phyloP scores from a whole-genome alignment of 2,888 invertebrate species.

The Phaedon cochleariae region DNA sequence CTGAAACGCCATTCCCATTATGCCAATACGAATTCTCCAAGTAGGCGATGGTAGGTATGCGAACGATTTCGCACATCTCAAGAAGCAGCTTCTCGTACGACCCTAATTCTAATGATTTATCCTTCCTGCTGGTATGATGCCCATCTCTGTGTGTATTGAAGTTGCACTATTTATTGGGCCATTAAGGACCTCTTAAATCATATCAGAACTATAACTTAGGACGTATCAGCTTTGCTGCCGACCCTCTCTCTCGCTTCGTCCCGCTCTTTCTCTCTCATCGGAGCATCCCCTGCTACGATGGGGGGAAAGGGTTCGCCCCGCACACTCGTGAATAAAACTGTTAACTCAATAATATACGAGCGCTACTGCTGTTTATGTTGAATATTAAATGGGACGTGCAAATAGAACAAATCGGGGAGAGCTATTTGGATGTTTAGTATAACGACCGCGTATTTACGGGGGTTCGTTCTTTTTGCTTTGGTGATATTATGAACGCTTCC shows the following conservation, averaged over 20 bases:
- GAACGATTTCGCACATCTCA: neutral
- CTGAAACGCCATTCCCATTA: neutral
- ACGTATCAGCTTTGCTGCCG: conserved; percentile 51
- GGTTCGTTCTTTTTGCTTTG: neutral
- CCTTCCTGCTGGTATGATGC: conserved; percentile 58
- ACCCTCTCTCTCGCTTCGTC: conserved; percentile 46
- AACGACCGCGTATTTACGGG: conserved; percentile 14
- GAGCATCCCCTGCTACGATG: conserved; percentile 32
- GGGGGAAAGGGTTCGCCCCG: conserved; percentile 29
- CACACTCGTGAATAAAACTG: conserved; percentile 55
- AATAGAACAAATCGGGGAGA: conserved; percentile 38
- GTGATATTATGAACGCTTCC: neutral
- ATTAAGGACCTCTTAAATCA: conserved; percentile 70
- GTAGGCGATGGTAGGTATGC: neutral
- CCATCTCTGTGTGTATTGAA: conserved; percentile 65
- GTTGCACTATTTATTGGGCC: conserved; percentile 70
- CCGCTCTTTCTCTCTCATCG: too few relatives aligned
- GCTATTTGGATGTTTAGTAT: conserved; percentile 9
- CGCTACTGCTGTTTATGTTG: conserved; percentile 48
- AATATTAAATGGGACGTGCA: conserved; percentile 49
- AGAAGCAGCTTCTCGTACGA: neutral
- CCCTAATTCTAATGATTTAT: conserved; percentile 16
- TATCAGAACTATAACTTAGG: conserved; percentile 66
- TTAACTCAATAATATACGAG: conserved; percentile 50
- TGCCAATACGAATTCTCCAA: neutral